phyloP scores from a whole-genome alignment of 2,797 vertebrate species.

The Oryzias sinensis region DNA sequence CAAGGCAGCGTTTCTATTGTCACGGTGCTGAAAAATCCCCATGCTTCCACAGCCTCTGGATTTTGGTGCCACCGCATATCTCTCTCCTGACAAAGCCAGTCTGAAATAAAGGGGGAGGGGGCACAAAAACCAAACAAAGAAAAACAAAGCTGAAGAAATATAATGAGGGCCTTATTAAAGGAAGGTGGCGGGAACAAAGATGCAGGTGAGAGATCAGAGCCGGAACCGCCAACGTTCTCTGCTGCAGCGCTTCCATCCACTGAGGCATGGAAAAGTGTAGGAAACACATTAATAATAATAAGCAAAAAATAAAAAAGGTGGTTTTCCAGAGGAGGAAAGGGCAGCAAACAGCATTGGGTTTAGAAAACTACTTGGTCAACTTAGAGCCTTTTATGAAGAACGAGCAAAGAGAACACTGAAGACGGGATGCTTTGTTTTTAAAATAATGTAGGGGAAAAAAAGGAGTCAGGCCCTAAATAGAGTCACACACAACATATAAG shows the following conservation, averaged over 20 bases:
- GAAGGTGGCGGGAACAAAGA: slow-evolving; percentile 70
- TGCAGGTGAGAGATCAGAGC: slow-evolving; percentile 77
- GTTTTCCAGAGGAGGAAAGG: slow-evolving; percentile 32
- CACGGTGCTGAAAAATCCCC: slow-evolving; percentile 89
- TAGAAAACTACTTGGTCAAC: slow-evolving; percentile 14
- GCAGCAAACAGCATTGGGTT: slow-evolving; percentile 21
- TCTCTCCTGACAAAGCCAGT: slow-evolving; percentile 90
- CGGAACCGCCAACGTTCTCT: slow-evolving; percentile 45
- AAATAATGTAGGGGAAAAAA: neutral
- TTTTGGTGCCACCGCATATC: slow-evolving; percentile 91
- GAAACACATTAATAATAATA: slow-evolving; percentile 24
- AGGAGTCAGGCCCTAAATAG: slow-evolving; percentile 2
- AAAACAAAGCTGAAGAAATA: slow-evolving; percentile 87
- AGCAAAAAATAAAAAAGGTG: slow-evolving; percentile 15
- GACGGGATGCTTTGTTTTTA: neutral
- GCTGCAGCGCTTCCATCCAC: slow-evolving; percentile 56
- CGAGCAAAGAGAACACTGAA: no score
- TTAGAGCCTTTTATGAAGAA: slow-evolving; percentile 4
- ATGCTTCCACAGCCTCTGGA: slow-evolving; percentile 88
- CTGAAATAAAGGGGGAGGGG: slow-evolving; percentile 72
- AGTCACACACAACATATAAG: slow-evolving; percentile 2
- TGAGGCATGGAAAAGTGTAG: slow-evolving; percentile 18
- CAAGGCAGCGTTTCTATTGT: slow-evolving; percentile 98
- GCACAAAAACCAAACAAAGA: slow-evolving; percentile 80
- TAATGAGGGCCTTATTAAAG: slow-evolving; percentile 93